Evolutionary conservation across 2,888 invertebrate genomes (phyloP).

Genomic region (Notocelia uddmanniana): DNA sequence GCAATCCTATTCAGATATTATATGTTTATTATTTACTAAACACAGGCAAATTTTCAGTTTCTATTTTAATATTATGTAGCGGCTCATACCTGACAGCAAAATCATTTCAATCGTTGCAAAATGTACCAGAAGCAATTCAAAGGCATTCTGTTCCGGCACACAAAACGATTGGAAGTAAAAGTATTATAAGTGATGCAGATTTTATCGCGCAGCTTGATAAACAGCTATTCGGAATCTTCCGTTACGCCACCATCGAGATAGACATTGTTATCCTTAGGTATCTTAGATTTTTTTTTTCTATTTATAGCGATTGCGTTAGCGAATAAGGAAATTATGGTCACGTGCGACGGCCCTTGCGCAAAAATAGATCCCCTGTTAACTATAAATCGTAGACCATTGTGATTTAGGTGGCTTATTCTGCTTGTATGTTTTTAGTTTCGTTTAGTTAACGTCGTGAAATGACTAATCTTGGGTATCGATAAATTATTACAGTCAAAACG

Average conservation of each 20-base stretch:
- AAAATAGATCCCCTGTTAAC: constrained; percentile 33
- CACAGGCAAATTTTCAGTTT: background rate
- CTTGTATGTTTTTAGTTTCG: constrained; percentile 16
- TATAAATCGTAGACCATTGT: constrained; percentile 25
- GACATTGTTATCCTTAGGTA: constrained; percentile 40
- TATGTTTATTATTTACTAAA: background rate
- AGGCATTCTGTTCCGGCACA: constrained; percentile 22
- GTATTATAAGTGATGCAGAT: constrained; percentile 38
- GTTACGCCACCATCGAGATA: constrained; percentile 31
- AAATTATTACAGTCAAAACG: constrained; percentile 13
- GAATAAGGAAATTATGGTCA: constrained; percentile 44
- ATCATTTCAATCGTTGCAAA: constrained; percentile 30
- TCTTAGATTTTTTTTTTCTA: constrained; percentile 29
- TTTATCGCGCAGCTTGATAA: constrained; percentile 36
- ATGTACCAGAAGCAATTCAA: constrained; percentile 17
- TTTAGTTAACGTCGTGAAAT: constrained; percentile 8
- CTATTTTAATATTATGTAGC: constrained; percentile 10
- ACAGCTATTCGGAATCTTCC: constrained; percentile 36
- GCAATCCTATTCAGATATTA: background rate
- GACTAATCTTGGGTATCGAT: constrained; percentile 12
- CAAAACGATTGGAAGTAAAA: constrained; percentile 29
- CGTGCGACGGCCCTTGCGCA: constrained; percentile 36
- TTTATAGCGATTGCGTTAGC: constrained; percentile 39
- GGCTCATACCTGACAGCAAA: constrained; percentile 27
- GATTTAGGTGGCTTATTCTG: constrained; percentile 29